phyloP scores from a whole-genome alignment of 1,140 invertebrate species.

The Hyles vespertilio region DNA sequence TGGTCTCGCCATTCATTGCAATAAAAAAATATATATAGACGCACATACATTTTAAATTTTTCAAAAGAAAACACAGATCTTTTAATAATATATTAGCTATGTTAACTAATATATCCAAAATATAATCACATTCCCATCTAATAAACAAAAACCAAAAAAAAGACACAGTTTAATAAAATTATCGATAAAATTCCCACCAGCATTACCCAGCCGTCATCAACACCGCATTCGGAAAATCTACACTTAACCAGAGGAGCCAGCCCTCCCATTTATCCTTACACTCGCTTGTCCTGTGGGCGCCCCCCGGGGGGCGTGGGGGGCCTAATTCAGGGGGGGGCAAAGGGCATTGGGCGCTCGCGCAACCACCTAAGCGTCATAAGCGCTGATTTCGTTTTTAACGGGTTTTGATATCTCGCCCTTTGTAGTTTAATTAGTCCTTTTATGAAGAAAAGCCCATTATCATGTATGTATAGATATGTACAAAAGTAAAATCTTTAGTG shows the following conservation, averaged over 20 bases:
- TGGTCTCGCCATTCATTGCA: no score
- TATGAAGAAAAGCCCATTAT: no score
- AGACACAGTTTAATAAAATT: background rate
- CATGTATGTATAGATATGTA: no score
- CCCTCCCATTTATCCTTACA: constrained; percentile 75
- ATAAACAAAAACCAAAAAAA: background rate
- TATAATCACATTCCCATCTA: no score
- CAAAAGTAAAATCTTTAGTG: no score
- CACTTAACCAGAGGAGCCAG: constrained; percentile 74
- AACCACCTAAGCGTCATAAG: constrained; percentile 49
- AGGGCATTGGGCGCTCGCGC: constrained; percentile 63
- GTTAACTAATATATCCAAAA: no score
- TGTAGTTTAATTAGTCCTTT: no score
- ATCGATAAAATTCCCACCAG: constrained; percentile 13
- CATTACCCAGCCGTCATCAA: constrained; percentile 65
- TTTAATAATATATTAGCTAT: no score
- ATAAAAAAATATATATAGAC: no score
- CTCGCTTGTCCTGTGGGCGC: constrained; percentile 55
- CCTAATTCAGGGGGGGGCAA: constrained; percentile 53
- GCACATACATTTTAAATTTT: no score
- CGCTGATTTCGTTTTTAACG: constrained; percentile 51
- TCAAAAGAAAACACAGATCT: no score
- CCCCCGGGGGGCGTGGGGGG: constrained; percentile 22
- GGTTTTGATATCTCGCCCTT: no score
- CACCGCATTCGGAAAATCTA: constrained; percentile 76